Evolutionary conservation across 2,113 vertebrate species (phyloP).

Genomic region (Zosterops pallidus): DNA sequence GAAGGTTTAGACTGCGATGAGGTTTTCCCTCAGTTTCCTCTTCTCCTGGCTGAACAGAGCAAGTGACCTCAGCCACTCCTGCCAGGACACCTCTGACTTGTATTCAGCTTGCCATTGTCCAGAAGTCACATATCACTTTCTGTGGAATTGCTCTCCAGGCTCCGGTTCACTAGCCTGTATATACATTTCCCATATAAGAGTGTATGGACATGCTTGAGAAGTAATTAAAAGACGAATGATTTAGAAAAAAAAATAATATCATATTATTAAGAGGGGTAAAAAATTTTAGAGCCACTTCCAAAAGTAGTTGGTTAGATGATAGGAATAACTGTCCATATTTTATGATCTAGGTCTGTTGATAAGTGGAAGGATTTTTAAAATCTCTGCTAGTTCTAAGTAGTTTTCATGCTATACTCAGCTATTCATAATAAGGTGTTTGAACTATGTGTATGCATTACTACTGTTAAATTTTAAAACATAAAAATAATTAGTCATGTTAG

Average conservation of each 20-base stretch:
- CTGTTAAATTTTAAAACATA: neutral
- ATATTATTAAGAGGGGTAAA: neutral
- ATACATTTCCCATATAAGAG: neutral
- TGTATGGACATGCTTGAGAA: neutral
- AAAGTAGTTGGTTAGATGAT: neutral
- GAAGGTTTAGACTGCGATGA: neutral
- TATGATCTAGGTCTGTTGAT: neutral
- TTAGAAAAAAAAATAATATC: neutral
- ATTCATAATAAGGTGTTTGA: neutral
- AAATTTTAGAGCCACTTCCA: neutral
- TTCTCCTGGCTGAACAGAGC: neutral
- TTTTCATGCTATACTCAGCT: neutral
- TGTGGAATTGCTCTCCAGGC: neutral
- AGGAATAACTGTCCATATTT: neutral
- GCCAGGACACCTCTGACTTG: neutral
- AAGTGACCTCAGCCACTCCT: neutral
- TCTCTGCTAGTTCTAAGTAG: neutral
- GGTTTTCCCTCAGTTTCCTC: neutral
- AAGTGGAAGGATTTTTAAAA: neutral
- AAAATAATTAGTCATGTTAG: neutral
- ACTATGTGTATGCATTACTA: neutral
- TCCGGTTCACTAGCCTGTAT: rapidly evolving
- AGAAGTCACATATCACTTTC: neutral
- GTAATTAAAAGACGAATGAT: neutral
- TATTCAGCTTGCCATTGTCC: neutral